These are phyloP conservation scores for Pimpla rufipes DNA, from an alignment of 2,888 invertebrate species.

Conservation along the genomic window DNA sequence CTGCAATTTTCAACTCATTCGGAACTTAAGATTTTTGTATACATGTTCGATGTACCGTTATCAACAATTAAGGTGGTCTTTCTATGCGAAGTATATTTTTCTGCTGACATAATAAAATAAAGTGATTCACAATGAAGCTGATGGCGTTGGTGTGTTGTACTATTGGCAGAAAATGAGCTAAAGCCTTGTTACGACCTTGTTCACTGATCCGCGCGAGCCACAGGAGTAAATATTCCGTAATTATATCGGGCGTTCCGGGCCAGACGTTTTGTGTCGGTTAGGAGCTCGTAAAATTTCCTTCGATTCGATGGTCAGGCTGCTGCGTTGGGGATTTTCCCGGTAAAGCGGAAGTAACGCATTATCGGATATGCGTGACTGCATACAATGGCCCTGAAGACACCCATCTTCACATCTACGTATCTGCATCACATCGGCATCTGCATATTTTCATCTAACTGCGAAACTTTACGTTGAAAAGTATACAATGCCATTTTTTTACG, in stretches of 20 bases:
- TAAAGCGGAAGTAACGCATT: constrained; percentile 38
- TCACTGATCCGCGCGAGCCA: constrained; percentile 17
- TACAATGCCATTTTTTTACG: constrained; percentile 1
- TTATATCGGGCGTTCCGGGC: constrained; percentile 42
- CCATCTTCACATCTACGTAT: constrained; percentile 5
- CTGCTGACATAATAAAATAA: too few relatives aligned
- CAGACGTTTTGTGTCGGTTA: constrained; percentile 70
- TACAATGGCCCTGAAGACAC: constrained; percentile 26
- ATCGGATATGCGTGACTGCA: neutral
- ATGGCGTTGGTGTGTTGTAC: neutral
- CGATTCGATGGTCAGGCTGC: constrained; percentile 10
- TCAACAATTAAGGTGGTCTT: too few relatives aligned
- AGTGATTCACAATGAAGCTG: neutral
- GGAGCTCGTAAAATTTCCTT: constrained; percentile 70
- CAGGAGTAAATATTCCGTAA: constrained; percentile 40
- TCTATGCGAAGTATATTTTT: too few relatives aligned
- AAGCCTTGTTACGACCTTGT: constrained; percentile 38
- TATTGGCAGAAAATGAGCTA: constrained; percentile 25
- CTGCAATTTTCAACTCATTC: neutral
- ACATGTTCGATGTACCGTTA: neutral
- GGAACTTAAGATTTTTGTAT: neutral
- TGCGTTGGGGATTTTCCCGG: constrained; percentile 46
- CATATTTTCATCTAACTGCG: too few relatives aligned
- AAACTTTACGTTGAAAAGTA: too few relatives aligned
- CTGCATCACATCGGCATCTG: too few relatives aligned